A percentile compares a stretch with the other conserved stretches of the same genome.
Evolutionary conservation across 64 coral and sea anemone genomes (phyloP).

Genomic region (Dendrophyllia cribrosa): DNA sequence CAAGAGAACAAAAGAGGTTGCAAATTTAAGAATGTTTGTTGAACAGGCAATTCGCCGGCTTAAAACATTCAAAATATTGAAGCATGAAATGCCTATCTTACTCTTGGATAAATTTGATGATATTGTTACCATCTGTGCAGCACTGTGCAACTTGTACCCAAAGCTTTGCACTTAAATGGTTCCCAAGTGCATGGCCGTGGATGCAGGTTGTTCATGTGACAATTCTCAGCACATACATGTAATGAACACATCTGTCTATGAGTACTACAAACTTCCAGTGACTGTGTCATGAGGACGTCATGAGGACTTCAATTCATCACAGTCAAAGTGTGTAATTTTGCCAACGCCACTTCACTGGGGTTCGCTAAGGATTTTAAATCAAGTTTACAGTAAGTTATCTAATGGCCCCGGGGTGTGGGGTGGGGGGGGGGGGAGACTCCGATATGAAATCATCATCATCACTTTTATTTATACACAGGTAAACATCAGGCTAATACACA

Average conservation of each 20-base stretch:
- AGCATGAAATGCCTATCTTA: conserved; percentile 52
- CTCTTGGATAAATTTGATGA: conserved; percentile 57
- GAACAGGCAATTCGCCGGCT: conserved; percentile 44
- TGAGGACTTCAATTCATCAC: no score
- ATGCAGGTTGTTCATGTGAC: not conserved
- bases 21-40: conserved; percentile 63
- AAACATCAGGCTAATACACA: no score
- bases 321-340: no score
- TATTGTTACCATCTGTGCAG: conserved; percentile 45
- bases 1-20: conserved; percentile 53
- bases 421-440: no score
- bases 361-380: no score
- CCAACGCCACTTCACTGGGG: no score
- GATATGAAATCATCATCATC: no score
- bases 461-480: no score
- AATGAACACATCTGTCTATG: not conserved
- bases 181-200: not conserved
- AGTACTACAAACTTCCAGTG: not conserved
- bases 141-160: conserved; percentile 47
- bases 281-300: no score
- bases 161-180: conserved; percentile 15
- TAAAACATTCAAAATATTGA: conserved; percentile 48
- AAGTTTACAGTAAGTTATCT: no score
- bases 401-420: no score
- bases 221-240: no score